Percentiles rank a stretch among this genome's conserved stretches.
Evolutionary conservation across 2,888 invertebrate species (phyloP).

Genomic region (Sarcophaga subvicina): DNA sequence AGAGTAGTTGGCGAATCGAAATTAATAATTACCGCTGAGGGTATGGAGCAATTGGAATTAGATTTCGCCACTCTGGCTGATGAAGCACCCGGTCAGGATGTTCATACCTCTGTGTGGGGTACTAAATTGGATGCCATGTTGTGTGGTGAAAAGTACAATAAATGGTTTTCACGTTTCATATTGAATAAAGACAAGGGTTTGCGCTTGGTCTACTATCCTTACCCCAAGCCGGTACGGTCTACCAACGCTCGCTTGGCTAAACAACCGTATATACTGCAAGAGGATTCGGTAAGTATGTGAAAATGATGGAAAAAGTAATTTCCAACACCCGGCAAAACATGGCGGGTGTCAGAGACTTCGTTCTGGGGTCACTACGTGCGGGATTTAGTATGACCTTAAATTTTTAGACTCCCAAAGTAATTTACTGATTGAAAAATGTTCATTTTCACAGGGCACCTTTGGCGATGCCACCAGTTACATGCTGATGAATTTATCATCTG

Average conservation of each 20-base stretch:
- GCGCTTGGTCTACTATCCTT: slow-evolving; percentile 85
- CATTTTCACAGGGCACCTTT: slow-evolving; percentile 83
- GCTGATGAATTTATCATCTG: slow-evolving; percentile 86
- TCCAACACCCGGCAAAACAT: neutral
- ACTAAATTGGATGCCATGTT: slow-evolving; percentile 85
- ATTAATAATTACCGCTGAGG: slow-evolving; percentile 83
- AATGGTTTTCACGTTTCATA: slow-evolving; percentile 86
- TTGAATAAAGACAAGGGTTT: slow-evolving; percentile 82
- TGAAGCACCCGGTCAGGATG: slow-evolving; percentile 71
- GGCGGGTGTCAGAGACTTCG: no score
- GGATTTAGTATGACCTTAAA: no score
- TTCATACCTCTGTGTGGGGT: slow-evolving; percentile 84
- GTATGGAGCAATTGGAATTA: slow-evolving; percentile 82
- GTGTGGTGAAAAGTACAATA: slow-evolving; percentile 88
- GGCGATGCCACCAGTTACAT: slow-evolving; percentile 87
- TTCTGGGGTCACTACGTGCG: no score
- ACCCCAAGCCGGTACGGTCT: slow-evolving; percentile 78
- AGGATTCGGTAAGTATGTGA: slow-evolving; percentile 74
- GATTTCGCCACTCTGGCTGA: slow-evolving; percentile 80
- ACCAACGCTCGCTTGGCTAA: slow-evolving; percentile 74
- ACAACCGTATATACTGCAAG: slow-evolving; percentile 73
- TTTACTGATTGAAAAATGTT: neutral
- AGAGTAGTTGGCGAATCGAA: slow-evolving; percentile 79
- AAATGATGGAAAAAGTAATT: neutral
- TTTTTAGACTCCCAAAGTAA: no score